phyloP scores from a whole-genome alignment of 2,113 vertebrate genomes.

The Sprattus sprattus region DNA sequence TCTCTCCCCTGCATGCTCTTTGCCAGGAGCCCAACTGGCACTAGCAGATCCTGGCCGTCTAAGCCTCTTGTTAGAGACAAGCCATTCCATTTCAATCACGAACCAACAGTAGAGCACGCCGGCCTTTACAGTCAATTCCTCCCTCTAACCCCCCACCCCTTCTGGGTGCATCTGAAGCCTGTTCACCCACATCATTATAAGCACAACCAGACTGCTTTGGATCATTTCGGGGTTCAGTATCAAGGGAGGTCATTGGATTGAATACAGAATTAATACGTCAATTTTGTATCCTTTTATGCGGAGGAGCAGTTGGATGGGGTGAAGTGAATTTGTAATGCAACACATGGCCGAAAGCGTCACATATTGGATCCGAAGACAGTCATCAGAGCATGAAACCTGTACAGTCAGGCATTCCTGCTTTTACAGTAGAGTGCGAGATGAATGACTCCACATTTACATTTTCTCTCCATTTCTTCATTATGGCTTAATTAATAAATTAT shows the following conservation, averaged over 20 bases:
- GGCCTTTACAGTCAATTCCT: not conserved
- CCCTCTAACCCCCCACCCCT: not conserved
- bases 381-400: too few species aligned
- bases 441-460: not conserved
- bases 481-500: not conserved
- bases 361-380: not conserved
- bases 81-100: slow-evolving; percentile 5
- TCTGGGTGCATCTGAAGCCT: too few species aligned
- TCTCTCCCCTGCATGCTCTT: not conserved
- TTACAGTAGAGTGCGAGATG: not conserved
- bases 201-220: not conserved
- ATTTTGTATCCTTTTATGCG: not conserved
- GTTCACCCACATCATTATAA: too few species aligned
- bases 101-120: not conserved
- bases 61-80: not conserved
- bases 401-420: not conserved
- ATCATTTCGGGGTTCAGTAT: not conserved
- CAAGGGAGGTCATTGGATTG: not conserved
- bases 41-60: not conserved
- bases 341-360: not conserved
- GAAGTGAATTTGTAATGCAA: not conserved
- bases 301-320: not conserved
- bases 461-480: not conserved
- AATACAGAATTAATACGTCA: not conserved
- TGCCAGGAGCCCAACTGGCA: not conserved